Evolutionary conservation across 2,888 invertebrate genomes (phyloP), one percentile per base, ranked within the genome.

Genomic region (Xanthorhoe spadicearia): DNA sequence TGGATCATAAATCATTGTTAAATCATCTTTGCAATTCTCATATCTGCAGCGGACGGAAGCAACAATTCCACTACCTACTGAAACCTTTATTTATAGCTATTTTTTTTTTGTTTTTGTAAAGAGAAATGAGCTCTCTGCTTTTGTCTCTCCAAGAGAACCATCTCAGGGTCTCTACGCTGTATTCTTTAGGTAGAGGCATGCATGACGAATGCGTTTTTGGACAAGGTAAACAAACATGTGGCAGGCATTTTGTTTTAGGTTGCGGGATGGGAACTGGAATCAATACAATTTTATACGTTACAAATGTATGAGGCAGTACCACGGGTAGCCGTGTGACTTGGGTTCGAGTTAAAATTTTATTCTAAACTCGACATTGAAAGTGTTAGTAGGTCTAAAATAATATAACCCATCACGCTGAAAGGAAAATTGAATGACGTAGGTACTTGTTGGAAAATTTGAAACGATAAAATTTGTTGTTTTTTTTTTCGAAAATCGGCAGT

Each of bases 181-280:
- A 52, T 54, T 52, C 59, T 59, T 23, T 35, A 19, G n/a, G n/a
- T 65, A 58, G 64, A 35, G 66, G 69, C 81, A 77, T 86, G 69
- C 81, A 77, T 86, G 87, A 88, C 87, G 83, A 84, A 88, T 82
- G 81, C 74, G 64, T 80, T 85, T 80, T 81, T 73, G 77, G 81
- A 74, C 76, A 83, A 83, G 77, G 77, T 86, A 89, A 89, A 89
- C 86, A 89, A 89, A 90, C 87, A 86, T 64, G 68, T 72, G 70
- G 69, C 69, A 70, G 77, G 75, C 76, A 76, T 80, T 79, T 75
- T 73, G 78, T 81, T 77, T 75, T 73, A 68, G 69, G 82, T 84
- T 85, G 86, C 84, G 88, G 84, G 84, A 72, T 71, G 57, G 65
- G 67, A 57, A 70, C 77, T 83, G 82, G 32, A 32, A 84, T 48